phyloP scores from a whole-genome alignment of 2,797 vertebrate genomes.

The Garrulus glandarius region DNA sequence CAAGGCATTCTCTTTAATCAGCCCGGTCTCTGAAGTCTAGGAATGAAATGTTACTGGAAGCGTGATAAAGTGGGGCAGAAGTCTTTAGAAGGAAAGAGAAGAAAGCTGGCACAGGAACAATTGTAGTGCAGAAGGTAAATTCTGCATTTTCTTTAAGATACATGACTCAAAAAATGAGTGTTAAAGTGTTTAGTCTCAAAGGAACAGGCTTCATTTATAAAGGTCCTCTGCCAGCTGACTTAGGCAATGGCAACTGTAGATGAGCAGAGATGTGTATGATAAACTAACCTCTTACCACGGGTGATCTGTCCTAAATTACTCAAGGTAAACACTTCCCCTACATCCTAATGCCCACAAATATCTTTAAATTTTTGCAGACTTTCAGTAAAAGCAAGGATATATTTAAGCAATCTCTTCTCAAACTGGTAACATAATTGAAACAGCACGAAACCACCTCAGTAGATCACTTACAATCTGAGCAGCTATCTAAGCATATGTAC shows the following conservation, averaged over 20 bases:
- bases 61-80: constrained; percentile 5
- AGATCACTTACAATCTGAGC: constrained; percentile 4
- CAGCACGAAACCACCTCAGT: neutral
- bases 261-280: neutral
- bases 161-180: neutral
- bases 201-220: neutral
- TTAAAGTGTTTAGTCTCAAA: neutral
- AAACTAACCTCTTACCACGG: neutral
- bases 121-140: neutral
- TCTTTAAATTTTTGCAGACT: constrained; percentile 24
- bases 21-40: constrained; percentile 5
- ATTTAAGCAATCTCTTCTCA: constrained; percentile 11
- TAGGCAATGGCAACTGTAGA: constrained; percentile 2
- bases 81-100: neutral
- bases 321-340: neutral
- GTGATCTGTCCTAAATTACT: constrained; percentile 5
- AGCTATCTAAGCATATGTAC: neutral
- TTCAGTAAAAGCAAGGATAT: neutral
- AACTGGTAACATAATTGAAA: constrained; percentile 8
- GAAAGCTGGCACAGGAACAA: constrained; percentile 15
- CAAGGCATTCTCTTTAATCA: neutral
- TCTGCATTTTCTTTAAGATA: neutral
- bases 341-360: neutral
- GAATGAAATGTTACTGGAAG: constrained; percentile 56
- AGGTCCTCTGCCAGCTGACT: constrained; percentile 5